Percentiles rank a stretch among this genome's conserved stretches.
phyloP scores from a whole-genome alignment of 2,113 vertebrate genomes.

The Paradoxurus hermaphroditus region DNA sequence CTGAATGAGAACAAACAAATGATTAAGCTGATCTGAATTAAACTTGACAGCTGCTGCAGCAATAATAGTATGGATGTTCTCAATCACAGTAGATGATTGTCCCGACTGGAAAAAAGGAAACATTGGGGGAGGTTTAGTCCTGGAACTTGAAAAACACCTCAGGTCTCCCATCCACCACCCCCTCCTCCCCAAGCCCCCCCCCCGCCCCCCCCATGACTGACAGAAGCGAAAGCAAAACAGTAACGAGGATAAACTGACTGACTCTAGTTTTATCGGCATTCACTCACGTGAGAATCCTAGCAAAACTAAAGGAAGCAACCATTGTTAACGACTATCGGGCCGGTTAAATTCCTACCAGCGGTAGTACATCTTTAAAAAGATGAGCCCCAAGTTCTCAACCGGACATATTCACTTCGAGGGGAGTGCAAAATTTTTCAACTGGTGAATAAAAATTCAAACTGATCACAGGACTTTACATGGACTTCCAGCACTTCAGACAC shows the following conservation, averaged over 20 bases:
- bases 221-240: not conserved
- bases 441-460: not conserved
- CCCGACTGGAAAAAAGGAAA: conserved; percentile 87
- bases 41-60: conserved; percentile 98
- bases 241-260: not conserved
- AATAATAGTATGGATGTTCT: conserved; percentile 99
- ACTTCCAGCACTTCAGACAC: conserved; percentile 8
- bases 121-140: not conserved
- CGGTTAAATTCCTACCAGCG: not conserved
- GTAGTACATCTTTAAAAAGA: not conserved
- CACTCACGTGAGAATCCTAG: not conserved
- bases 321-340: not conserved
- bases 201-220: not conserved
- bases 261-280: not conserved
- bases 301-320: not conserved
- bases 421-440: conserved; percentile 38
- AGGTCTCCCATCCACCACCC: not conserved
- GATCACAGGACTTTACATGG: not conserved
- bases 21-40: conserved; percentile 96
- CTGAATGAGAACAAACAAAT: conserved; percentile 98
- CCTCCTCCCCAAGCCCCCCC: too few species aligned
- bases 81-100: conserved; percentile 98
- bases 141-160: not conserved
- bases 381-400: not conserved
- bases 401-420: conserved; percentile 4